Conservation (phyloP, 2,888 invertebrate species). For the Azorinus chamasolen region DNA sequence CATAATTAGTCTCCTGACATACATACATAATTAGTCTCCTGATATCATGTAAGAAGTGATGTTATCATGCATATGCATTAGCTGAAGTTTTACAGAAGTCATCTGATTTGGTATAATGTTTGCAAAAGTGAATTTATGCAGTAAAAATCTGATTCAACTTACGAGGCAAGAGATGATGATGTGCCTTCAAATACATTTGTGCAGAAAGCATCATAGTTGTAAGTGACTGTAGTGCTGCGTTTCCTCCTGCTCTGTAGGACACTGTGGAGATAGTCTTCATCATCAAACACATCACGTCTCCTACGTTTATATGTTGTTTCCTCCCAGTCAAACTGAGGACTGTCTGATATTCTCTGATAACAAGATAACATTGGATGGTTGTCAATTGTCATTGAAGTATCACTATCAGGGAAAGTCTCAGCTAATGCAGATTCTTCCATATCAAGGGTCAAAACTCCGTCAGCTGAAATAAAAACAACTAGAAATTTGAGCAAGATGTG, state of each 20-base stretch:
- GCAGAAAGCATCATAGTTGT: conserved; percentile 37
- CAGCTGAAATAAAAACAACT: conserved; percentile 6
- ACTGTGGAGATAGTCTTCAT: no score
- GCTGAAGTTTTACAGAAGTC: no score
- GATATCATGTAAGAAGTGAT: no score
- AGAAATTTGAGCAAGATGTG: no score
- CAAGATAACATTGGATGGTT: conserved; percentile 37
- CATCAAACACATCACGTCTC: conserved; percentile 14
- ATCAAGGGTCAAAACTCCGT: not conserved
- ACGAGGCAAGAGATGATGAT: no score
- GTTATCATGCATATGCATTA: no score
- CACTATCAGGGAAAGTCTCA: not conserved
- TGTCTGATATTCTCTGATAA: conserved; percentile 42
- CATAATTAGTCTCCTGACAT: not conserved
- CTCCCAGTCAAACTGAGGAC: conserved; percentile 32
- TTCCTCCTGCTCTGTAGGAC: not conserved
- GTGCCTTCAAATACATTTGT: conserved; percentile 21
- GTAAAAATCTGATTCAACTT: no score
- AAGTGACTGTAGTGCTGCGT: conserved; percentile 13
- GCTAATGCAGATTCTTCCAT: not conserved
- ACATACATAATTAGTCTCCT: no score
- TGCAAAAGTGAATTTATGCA: no score
- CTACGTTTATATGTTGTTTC: conserved; percentile 1
- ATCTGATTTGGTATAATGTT: no score
- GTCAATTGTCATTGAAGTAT: conserved; percentile 30